Conservation (phyloP, 2,113 vertebrate genomes). For the Cavia porcellus region DNA sequence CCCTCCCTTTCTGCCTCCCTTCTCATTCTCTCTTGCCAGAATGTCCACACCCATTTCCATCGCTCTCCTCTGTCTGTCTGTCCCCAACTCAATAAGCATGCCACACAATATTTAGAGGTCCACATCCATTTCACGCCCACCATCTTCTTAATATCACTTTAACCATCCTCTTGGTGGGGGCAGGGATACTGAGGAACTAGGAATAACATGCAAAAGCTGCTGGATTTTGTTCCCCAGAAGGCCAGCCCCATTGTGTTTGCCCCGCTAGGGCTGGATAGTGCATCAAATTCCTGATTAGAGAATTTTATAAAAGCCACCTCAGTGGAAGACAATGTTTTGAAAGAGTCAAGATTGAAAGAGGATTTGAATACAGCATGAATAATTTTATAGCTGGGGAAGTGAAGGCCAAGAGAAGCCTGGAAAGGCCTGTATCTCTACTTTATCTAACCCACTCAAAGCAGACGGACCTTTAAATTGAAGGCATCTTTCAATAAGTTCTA, state of each 20-base stretch:
- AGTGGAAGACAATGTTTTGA: background rate
- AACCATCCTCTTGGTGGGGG: background rate
- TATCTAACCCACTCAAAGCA: background rate
- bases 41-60: background rate
- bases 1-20: background rate
- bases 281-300: background rate
- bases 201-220: background rate
- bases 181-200: background rate
- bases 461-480: background rate
- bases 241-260: background rate
- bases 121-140: background rate
- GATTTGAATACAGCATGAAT: background rate
- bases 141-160: background rate
- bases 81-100: background rate
- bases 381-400: background rate
- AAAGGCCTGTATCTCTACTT: background rate
- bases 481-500: background rate
- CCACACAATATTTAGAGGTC: background rate
- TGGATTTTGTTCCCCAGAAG: background rate
- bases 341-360: background rate
- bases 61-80: background rate
- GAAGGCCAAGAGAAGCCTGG: background rate
- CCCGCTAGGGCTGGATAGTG: accelerated
- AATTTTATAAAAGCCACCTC: background rate
- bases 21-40: background rate